Evolutionary conservation across 2,888 invertebrate genomes (phyloP).

Genomic region (Ochlodes sylvanus): DNA sequence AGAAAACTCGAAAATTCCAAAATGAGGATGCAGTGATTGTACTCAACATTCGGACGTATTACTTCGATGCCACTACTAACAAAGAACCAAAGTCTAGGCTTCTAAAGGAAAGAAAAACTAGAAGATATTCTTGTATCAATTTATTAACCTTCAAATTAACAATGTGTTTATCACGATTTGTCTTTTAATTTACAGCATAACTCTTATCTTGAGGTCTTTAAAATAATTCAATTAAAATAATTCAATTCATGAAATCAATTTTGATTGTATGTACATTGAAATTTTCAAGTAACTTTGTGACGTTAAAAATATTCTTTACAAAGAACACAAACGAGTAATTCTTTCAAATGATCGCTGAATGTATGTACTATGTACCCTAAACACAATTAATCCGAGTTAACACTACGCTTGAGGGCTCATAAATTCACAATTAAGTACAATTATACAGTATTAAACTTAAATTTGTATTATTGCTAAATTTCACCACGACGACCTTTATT

Average conservation of each 20-base stretch:
- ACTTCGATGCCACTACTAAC: too few relatives aligned
- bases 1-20: too few relatives aligned
- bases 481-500: constrained; percentile 12
- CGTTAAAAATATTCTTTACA: background rate
- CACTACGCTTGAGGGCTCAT: background rate
- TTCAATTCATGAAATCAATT: constrained; percentile 45
- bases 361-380: constrained; percentile 9
- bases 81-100: too few relatives aligned
- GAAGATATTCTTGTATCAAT: constrained; percentile 54
- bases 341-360: constrained; percentile 15
- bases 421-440: constrained; percentile 34
- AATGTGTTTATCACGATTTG: constrained; percentile 79
- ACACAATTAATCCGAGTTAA: constrained; percentile 27
- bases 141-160: constrained; percentile 74
- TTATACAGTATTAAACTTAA: background rate
- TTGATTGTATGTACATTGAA: background rate
- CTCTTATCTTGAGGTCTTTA: constrained; percentile 69
- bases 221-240: too few relatives aligned
- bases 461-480: constrained; percentile 26
- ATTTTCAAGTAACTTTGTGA: constrained; percentile 29
- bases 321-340: background rate
- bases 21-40: too few relatives aligned
- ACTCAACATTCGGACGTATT: too few relatives aligned
- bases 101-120: constrained; percentile 39
- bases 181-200: constrained; percentile 69